phyloP scores from a whole-genome alignment of 2,113 vertebrate genomes.

The Periophthalmodon schlosseri region DNA sequence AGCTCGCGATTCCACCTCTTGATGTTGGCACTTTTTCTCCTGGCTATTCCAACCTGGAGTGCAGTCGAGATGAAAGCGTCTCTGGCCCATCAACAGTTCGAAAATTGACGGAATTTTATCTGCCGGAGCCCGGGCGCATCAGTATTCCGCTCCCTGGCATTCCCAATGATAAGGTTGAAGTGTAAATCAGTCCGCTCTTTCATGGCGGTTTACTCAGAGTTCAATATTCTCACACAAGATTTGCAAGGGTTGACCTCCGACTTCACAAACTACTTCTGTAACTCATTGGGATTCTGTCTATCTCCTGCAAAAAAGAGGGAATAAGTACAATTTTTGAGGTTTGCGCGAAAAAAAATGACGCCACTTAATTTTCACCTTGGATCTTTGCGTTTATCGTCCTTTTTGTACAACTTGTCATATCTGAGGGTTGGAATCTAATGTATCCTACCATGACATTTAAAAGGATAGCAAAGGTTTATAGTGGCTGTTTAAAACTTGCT shows the following conservation, averaged over 20 bases:
- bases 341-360: neutral
- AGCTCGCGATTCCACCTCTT: constrained; percentile 50
- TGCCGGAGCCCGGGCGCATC: constrained; percentile 25
- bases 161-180: constrained; percentile 45
- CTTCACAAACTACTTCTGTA: constrained; percentile 21
- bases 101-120: constrained; percentile 57
- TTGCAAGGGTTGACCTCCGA: constrained; percentile 32
- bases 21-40: constrained; percentile 50
- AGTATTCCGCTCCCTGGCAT: constrained; percentile 20
- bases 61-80: constrained; percentile 59
- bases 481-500: neutral
- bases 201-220: constrained; percentile 35
- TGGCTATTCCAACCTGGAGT: constrained; percentile 38
- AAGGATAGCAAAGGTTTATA: neutral
- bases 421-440: neutral
- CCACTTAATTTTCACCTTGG: constrained; percentile 65
- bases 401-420: constrained; percentile 23
- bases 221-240: constrained; percentile 22
- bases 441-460: neutral
- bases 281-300: constrained; percentile 17
- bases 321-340: constrained; percentile 29
- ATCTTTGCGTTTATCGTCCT: neutral
- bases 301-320: neutral
- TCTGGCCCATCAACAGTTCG: constrained; percentile 38
- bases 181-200: constrained; percentile 37